Conservation (phyloP, 1,140 invertebrate genomes). For the Formica selysi region DNA sequence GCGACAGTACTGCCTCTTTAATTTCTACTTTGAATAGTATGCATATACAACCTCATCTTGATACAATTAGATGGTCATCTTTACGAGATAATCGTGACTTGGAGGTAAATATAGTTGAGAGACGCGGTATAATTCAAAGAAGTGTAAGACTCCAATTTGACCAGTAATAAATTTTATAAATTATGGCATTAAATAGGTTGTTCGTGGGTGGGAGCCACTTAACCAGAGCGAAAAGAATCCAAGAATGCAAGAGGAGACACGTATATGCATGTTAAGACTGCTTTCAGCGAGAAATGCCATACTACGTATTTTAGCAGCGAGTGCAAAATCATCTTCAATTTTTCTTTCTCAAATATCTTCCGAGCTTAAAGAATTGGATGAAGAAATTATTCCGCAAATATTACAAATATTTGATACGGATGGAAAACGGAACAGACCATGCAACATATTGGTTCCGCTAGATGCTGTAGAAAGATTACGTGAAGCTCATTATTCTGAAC, state of each 20-base stretch:
- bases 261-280: conserved; percentile 81
- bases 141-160: neutral
- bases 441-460: conserved; percentile 82
- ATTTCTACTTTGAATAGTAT: conserved; percentile 83
- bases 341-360: conserved; percentile 76
- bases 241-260: conserved; percentile 81
- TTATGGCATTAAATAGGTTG: conserved; percentile 75
- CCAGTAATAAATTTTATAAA: conserved; percentile 46
- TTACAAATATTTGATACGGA: conserved; percentile 79
- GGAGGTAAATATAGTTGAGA: conserved; percentile 74
- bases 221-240: conserved; percentile 74
- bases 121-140: neutral
- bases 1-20: conserved; percentile 79
- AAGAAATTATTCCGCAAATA: conserved; percentile 77
- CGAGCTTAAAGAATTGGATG: conserved; percentile 78
- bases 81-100: conserved; percentile 89
- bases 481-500: conserved; percentile 82
- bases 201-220: conserved; percentile 83
- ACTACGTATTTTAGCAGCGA: conserved; percentile 81
- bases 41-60: conserved; percentile 88
- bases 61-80: conserved; percentile 86
- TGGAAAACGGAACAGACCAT: conserved; percentile 73
- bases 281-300: conserved; percentile 82
- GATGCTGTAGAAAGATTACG: conserved; percentile 83
- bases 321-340: conserved; percentile 73